Conservation (phyloP, 2,888 invertebrate genomes). For the Cephus runcator region DNA sequence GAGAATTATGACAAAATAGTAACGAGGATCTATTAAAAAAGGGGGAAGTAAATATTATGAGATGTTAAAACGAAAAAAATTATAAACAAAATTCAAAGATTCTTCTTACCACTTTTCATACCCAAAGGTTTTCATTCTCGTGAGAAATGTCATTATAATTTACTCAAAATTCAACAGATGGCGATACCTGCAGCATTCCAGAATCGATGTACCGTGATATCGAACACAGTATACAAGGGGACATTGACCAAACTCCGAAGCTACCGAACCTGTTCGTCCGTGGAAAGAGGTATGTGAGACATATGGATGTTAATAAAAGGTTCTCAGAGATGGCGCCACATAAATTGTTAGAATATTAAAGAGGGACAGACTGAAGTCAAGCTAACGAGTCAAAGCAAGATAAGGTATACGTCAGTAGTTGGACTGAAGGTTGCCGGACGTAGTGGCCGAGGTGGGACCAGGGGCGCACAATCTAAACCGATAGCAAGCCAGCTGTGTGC, state of each 20-base stretch:
- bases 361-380: background rate
- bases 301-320: background rate
- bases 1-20: background rate
- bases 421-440: slow-evolving; percentile 3
- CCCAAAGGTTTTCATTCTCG: too few species aligned
- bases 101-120: too few species aligned
- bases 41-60: too few species aligned
- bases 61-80: too few species aligned
- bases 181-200: background rate
- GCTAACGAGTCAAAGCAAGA: background rate
- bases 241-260: background rate
- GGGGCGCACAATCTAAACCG: slow-evolving; percentile 23
- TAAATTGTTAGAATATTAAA: background rate
- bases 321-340: slow-evolving; percentile 1
- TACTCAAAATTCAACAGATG: background rate
- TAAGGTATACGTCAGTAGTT: background rate
- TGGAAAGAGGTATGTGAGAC: background rate
- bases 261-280: background rate
- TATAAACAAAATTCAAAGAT: too few species aligned
- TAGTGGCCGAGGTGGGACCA: slow-evolving; percentile 10
- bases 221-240: background rate
- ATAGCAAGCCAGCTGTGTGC: slow-evolving; percentile 25
- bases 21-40: too few species aligned
- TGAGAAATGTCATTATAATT: background rate
- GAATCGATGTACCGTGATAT: background rate